Conservation (phyloP, 1,140 invertebrate species). For the Drosophila melanogaster region DNA sequence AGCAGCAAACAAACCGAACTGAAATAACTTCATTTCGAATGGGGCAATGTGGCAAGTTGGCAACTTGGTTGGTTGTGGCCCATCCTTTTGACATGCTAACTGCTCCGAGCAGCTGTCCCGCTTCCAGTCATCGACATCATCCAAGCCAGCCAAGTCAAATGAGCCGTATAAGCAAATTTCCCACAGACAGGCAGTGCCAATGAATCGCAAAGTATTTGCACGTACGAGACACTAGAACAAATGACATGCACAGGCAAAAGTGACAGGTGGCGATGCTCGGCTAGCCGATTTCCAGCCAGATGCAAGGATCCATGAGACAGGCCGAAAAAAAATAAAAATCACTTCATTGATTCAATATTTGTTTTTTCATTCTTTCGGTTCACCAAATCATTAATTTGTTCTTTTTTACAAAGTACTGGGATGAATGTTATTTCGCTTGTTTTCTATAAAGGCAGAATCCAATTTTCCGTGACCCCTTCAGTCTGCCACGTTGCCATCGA, state of each 20-base stretch:
- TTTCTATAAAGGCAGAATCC: conserved; percentile 8
- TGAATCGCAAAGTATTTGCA: conserved; percentile 62
- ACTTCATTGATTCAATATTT: background rate
- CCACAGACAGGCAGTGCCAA: conserved; percentile 51
- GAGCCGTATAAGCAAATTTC: conserved; percentile 62
- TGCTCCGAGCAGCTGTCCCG: conserved; percentile 40
- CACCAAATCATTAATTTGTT: conserved; percentile 1
- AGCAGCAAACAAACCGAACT: conserved; percentile 13
- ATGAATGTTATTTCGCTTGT: conserved; percentile 5
- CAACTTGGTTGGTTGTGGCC: background rate
- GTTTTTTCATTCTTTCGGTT: background rate
- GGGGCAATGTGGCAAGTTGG: background rate
- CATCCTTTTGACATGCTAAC: conserved; percentile 49
- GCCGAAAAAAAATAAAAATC: background rate
- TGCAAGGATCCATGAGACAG: background rate
- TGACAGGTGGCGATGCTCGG: conserved; percentile 35
- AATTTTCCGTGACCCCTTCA: conserved; percentile 5
- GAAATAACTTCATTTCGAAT: conserved; percentile 31
- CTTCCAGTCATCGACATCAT: conserved; percentile 39
- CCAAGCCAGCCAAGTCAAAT: conserved; percentile 40
- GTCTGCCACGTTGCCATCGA: conserved; percentile 13
- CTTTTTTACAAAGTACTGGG: background rate
- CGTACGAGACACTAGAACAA: conserved; percentile 54
- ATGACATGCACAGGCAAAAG: conserved; percentile 35
- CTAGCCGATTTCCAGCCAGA: conserved; percentile 25